A percentile compares a stretch with the other conserved stretches of the same genome.
These are phyloP conservation scores for Formica exsecta DNA, from an alignment of 1,140 invertebrate species.

Conservation along the genomic window DNA sequence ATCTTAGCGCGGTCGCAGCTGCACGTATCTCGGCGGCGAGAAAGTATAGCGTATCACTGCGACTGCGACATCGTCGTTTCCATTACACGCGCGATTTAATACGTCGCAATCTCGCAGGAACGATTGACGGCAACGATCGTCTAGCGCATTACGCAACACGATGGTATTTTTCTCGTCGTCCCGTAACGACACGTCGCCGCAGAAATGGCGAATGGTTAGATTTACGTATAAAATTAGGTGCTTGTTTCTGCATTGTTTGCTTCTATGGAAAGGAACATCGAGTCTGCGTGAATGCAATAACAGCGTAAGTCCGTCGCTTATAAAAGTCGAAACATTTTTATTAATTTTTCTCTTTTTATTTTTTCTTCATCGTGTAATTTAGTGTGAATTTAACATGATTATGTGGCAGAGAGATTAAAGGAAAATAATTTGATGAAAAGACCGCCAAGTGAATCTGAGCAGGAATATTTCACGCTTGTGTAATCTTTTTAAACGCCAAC, in stretches of 20 bases:
- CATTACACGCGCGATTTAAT: conserved; percentile 61
- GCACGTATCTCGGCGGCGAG: conserved; percentile 1
- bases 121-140: conserved; percentile 54
- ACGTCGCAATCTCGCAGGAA: conserved; percentile 59
- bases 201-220: not conserved
- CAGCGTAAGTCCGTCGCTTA: not conserved
- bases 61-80: conserved; percentile 47
- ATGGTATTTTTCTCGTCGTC: conserved; percentile 38
- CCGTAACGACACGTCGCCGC: conserved; percentile 29
- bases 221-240: conserved; percentile 25
- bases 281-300: not conserved
- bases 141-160: conserved; percentile 39
- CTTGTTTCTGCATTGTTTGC: not conserved
- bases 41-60: conserved; percentile 45
- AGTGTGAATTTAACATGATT: not conserved
- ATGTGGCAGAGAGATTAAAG: not conserved
- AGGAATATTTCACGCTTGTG: conserved; percentile 17
- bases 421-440: not conserved
- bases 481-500: conserved; percentile 24
- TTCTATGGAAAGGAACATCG: not conserved
- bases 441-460: not conserved
- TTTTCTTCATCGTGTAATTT: not conserved
- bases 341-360: not conserved
- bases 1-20: conserved; percentile 24
- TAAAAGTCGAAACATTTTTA: not conserved